A percentile compares a stretch with the other conserved stretches of the same genome.
Evolutionary conservation across 2,113 vertebrate genomes (phyloP).

Genomic region (Vombatus ursinus): DNA sequence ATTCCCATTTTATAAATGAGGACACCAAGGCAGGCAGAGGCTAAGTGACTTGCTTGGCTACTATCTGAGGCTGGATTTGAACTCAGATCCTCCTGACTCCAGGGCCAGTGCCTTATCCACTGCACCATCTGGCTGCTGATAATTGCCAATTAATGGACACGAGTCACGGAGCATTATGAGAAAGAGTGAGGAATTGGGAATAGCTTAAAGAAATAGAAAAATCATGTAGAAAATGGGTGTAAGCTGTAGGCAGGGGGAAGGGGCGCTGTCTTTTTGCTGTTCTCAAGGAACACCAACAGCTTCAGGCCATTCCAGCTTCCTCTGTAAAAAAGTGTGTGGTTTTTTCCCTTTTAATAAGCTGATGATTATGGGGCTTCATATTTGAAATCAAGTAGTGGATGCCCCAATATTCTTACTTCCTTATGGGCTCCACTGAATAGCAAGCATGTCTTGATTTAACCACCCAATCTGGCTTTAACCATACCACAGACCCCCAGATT

Average conservation of each 20-base stretch:
- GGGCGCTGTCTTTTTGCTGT: neutral
- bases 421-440: too few species aligned
- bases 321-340: neutral
- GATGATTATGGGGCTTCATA: neutral
- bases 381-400: neutral
- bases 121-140: neutral
- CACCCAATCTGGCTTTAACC: too few species aligned
- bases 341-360: neutral
- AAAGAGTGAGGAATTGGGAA: neutral
- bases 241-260: neutral
- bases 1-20: too few species aligned
- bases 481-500: too few species aligned
- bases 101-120: neutral
- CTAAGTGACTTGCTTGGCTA: neutral
- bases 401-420: too few species aligned
- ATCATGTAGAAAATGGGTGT: neutral
- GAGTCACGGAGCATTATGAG: neutral
- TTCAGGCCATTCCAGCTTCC: neutral
- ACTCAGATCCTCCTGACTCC: neutral
- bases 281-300: neutral
- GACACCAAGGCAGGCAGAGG: too few species aligned
- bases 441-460: too few species aligned
- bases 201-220: neutral
- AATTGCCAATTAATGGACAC: neutral
- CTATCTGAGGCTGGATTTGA: neutral